These are phyloP conservation scores for Drosophila kambysellisi DNA, from an alignment of 2,888 invertebrate genomes.

Conservation along the genomic window DNA sequence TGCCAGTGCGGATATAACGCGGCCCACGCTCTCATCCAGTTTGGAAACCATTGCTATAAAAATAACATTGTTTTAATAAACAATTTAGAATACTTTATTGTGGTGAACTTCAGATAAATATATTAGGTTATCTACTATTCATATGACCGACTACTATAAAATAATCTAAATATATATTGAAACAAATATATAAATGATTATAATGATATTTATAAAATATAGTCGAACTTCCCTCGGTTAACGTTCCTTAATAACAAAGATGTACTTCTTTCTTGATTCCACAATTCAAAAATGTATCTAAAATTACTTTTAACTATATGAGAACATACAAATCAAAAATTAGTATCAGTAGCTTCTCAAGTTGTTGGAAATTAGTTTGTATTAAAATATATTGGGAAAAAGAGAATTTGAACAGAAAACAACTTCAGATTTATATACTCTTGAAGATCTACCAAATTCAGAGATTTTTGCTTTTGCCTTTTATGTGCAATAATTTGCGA, in stretches of 20 bases:
- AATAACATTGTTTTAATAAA: background rate
- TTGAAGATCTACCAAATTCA: background rate
- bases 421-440: background rate
- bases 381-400: background rate
- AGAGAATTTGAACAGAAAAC: background rate
- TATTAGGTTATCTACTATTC: background rate
- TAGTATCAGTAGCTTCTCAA: background rate
- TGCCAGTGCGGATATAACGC: slow-evolving; percentile 89
- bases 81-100: background rate
- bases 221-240: background rate
- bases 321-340: background rate
- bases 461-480: no score
- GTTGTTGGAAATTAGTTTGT: background rate
- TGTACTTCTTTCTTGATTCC: background rate
- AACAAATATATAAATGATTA: background rate
- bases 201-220: background rate
- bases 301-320: background rate
- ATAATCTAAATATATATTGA: background rate
- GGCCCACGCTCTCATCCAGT: slow-evolving; percentile 93
- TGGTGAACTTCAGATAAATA: background rate
- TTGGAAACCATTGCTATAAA: slow-evolving; percentile 92
- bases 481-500: background rate
- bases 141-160: background rate
- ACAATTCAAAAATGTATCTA: background rate
- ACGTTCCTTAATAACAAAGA: background rate